Evolutionary conservation across 2,888 invertebrate species (phyloP).

Genomic region (Epirrita christyi): DNA sequence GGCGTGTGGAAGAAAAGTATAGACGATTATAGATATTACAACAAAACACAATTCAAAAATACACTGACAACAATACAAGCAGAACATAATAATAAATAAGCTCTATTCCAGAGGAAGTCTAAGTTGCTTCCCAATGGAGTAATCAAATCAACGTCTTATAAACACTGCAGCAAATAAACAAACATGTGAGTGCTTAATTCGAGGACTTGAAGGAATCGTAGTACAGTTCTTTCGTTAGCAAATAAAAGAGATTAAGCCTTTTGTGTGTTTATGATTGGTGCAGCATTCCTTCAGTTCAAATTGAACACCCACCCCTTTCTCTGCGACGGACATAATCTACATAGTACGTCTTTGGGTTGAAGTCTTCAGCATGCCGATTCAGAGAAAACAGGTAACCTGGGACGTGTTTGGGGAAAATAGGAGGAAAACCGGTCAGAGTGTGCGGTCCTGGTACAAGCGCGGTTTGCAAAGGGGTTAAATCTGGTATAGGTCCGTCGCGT

Average conservation of each 20-base stretch:
- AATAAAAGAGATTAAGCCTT: conserved; percentile 53
- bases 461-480: conserved; percentile 65
- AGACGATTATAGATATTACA: conserved; percentile 31
- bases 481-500: conserved; percentile 75
- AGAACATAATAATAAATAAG: conserved; percentile 37
- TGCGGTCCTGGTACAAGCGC: conserved; percentile 67
- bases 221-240: conserved; percentile 56
- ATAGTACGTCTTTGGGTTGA: conserved; percentile 80
- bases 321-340: conserved; percentile 82
- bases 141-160: conserved; percentile 25
- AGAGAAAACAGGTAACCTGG: conserved; percentile 77
- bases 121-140: conserved; percentile 8
- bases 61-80: conserved; percentile 41
- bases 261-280: conserved; percentile 47
- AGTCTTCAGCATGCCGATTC: conserved; percentile 77
- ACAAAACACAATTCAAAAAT: conserved; percentile 35
- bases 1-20: conserved; percentile 40
- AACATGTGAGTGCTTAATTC: conserved; percentile 78
- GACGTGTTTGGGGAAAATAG: conserved; percentile 77
- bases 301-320: conserved; percentile 84
- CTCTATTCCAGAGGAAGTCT: conserved; percentile 28
- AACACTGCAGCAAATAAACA: conserved; percentile 64
- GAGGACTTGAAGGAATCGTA: conserved; percentile 73
- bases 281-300: conserved; percentile 75
- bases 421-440: conserved; percentile 76